Conservation (phyloP, 2,888 invertebrate species). For the Cyclophora punctaria region DNA sequence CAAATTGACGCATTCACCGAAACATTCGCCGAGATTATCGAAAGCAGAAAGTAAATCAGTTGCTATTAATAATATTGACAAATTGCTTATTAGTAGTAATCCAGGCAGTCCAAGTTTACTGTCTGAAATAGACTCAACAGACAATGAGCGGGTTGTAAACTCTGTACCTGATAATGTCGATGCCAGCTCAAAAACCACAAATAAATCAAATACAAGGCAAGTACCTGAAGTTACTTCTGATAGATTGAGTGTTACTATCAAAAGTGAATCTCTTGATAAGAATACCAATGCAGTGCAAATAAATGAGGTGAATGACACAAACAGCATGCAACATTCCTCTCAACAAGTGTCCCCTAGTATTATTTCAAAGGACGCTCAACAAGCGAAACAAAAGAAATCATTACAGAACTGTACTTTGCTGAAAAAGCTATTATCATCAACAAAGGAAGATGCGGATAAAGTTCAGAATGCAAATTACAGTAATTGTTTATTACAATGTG, state of each 20-base stretch:
- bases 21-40: background rate
- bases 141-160: slow-evolving; percentile 7
- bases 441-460: slow-evolving; percentile 42
- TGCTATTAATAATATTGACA: slow-evolving; percentile 8
- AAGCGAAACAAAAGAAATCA: slow-evolving; percentile 26
- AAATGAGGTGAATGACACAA: slow-evolving; percentile 12
- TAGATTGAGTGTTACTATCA: slow-evolving; percentile 1
- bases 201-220: slow-evolving; percentile 7
- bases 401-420: slow-evolving; percentile 60
- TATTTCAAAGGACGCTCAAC: slow-evolving; percentile 3
- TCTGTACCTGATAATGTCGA: slow-evolving; percentile 10
- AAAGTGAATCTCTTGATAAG: slow-evolving; percentile 6
- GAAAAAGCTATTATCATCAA: slow-evolving; percentile 60
- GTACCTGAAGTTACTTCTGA: slow-evolving; percentile 1
- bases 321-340: background rate
- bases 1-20: slow-evolving; percentile 11
- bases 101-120: slow-evolving; percentile 13
- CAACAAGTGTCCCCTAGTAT: background rate
- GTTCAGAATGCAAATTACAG: slow-evolving; percentile 28
- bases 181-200: slow-evolving; percentile 3
- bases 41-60: background rate
- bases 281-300: slow-evolving; percentile 9
- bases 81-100: background rate
- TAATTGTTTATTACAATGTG: slow-evolving; percentile 27
- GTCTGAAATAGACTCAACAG: background rate